Percentiles rank a stretch among this genome's conserved stretches.
Conservation (phyloP, 2,888 invertebrate genomes). For the Prionchulus punctatus region DNA sequence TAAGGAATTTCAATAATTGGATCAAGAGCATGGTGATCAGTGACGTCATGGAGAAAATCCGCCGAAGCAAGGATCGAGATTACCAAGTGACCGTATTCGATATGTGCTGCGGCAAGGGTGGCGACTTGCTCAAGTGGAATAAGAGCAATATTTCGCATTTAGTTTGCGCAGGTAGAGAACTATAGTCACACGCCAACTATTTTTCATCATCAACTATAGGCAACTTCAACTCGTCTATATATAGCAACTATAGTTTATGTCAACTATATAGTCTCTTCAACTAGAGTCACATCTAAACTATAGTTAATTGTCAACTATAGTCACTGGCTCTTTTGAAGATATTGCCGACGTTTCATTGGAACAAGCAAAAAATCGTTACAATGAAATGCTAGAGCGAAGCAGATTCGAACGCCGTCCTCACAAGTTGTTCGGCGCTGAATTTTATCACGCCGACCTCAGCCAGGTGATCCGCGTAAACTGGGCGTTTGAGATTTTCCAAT, state of each 20-base stretch:
- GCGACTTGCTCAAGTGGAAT: constrained; percentile 80
- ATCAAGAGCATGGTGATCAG: constrained; percentile 86
- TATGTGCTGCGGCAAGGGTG: constrained; percentile 95
- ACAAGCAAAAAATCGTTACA: constrained; percentile 69
- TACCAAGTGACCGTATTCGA: constrained; percentile 51
- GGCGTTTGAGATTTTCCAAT: constrained; percentile 9
- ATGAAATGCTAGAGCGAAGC: constrained; percentile 44
- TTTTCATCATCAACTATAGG: no score
- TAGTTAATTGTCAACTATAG: no score
- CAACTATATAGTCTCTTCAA: no score
- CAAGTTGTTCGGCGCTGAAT: constrained; percentile 59
- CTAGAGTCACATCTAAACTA: no score
- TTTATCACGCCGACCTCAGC: constrained; percentile 80
- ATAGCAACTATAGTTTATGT: no score
- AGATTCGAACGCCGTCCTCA: constrained; percentile 15
- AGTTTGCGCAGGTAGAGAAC: constrained; percentile 27
- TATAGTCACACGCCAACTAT: no score
- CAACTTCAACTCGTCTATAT: no score
- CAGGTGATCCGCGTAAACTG: constrained; percentile 38
- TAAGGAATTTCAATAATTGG: constrained; percentile 98
- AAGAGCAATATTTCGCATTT: constrained; percentile 19
- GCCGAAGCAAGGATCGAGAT: not conserved
- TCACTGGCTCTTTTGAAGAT: constrained; percentile 37
- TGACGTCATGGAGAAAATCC: constrained; percentile 37
- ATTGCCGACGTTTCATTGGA: constrained; percentile 80